These are phyloP conservation scores for Colius striatus DNA, from an alignment of 2,113 vertebrate genomes.

Conservation along the genomic window DNA sequence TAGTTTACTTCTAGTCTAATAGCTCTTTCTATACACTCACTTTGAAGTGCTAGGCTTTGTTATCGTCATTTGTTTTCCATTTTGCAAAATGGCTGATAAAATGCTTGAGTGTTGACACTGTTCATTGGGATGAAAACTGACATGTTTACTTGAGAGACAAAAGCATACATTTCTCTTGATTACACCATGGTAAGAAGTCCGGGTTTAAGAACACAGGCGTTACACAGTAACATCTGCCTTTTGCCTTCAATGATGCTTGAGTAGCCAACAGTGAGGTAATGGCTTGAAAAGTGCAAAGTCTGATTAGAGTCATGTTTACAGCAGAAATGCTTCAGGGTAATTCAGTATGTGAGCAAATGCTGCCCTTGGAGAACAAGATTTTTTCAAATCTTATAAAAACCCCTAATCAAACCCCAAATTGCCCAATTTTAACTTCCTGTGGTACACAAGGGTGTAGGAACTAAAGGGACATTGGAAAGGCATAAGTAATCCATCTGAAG, in stretches of 20 bases:
- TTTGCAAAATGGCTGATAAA: neutral
- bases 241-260: neutral
- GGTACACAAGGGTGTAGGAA: neutral
- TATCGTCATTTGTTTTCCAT: neutral
- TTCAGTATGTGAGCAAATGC: neutral
- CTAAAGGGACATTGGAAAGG: neutral
- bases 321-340: neutral
- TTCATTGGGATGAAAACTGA: neutral
- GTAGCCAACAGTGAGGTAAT: neutral
- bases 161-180: neutral
- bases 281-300: neutral
- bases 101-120: neutral
- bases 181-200: neutral
- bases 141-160: neutral
- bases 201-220: neutral
- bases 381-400: neutral
- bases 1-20: neutral
- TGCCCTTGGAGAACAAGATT: neutral
- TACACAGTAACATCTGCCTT: neutral
- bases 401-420: rapidly evolving
- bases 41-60: neutral
- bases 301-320: neutral
- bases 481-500: neutral
- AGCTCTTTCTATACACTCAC: neutral
- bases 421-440: neutral